These are phyloP conservation scores for Melieria omissa DNA, from an alignment of 2,888 invertebrate species.

Conservation along the genomic window DNA sequence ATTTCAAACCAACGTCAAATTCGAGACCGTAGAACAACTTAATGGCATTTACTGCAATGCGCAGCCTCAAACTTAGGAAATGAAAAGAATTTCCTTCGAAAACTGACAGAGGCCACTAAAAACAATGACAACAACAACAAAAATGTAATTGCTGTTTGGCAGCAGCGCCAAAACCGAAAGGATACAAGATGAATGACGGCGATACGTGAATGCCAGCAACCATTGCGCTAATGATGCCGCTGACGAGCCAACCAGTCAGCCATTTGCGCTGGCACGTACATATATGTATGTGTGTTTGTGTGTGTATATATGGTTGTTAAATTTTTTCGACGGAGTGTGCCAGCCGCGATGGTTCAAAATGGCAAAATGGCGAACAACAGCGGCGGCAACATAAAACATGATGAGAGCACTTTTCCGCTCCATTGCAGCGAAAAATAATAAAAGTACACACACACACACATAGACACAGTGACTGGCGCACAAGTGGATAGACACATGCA, in stretches of 20 bases:
- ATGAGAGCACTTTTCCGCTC: slow-evolving; percentile 44
- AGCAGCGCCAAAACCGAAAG: slow-evolving; percentile 19
- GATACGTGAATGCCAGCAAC: slow-evolving; percentile 33
- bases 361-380: slow-evolving; percentile 1
- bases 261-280: slow-evolving; percentile 35
- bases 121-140: no score
- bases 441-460: slow-evolving; percentile 22
- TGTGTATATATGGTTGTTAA: neutral
- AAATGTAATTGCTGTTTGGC: neutral
- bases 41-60: no score
- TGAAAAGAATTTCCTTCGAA: no score
- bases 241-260: slow-evolving; percentile 3
- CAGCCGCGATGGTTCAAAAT: neutral
- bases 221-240: slow-evolving; percentile 27
- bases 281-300: neutral
- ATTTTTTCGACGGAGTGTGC: neutral
- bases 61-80: no score
- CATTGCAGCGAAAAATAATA: slow-evolving; percentile 47
- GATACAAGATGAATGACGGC: slow-evolving; percentile 18
- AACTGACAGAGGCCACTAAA: no score
- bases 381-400: slow-evolving; percentile 24
- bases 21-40: no score
- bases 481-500: neutral
- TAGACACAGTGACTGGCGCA: neutral
- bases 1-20: no score